These are phyloP conservation scores for Montipora capitata DNA, from an alignment of 92 coral and sea anemone genomes.

Conservation along the genomic window DNA sequence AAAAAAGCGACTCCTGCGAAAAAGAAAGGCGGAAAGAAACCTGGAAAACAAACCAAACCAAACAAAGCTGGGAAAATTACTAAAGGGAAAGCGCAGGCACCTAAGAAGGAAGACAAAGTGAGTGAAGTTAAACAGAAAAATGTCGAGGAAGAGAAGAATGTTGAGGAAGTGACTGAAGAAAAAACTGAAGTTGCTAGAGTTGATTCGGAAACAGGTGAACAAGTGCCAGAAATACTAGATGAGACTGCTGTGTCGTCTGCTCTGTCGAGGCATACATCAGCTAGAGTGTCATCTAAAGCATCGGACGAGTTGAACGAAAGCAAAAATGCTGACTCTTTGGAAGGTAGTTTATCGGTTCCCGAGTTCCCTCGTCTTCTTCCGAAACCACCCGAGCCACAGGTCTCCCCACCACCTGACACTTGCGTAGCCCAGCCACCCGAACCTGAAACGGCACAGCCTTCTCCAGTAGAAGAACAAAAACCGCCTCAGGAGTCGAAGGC, in stretches of 20 bases:
- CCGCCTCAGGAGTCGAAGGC: slow-evolving; percentile 89
- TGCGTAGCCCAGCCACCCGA: slow-evolving; percentile 14
- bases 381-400: slow-evolving; percentile 69
- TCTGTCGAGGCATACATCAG: slow-evolving; percentile 53
- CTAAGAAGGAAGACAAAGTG: slow-evolving; percentile 40
- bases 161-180: slow-evolving; percentile 36
- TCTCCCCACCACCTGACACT: slow-evolving; percentile 1
- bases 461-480: slow-evolving; percentile 71
- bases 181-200: slow-evolving; percentile 76
- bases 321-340: slow-evolving; percentile 50
- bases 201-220: slow-evolving; percentile 97
- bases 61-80: slow-evolving; percentile 51
- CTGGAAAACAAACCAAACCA: slow-evolving; percentile 55
- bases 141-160: background rate
- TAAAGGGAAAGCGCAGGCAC: slow-evolving; percentile 35
- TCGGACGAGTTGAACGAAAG: slow-evolving; percentile 32
- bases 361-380: slow-evolving; percentile 83
- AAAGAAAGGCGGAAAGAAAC: slow-evolving; percentile 53
- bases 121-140: slow-evolving; percentile 30
- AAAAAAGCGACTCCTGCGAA: slow-evolving; percentile 25
- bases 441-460: slow-evolving; percentile 50
- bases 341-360: slow-evolving; percentile 28
- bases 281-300: slow-evolving; percentile 69
- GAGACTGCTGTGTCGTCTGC: slow-evolving; percentile 56
- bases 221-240: slow-evolving; percentile 55